phyloP scores from a whole-genome alignment of 2,888 invertebrate species.

The Autographa gamma region DNA sequence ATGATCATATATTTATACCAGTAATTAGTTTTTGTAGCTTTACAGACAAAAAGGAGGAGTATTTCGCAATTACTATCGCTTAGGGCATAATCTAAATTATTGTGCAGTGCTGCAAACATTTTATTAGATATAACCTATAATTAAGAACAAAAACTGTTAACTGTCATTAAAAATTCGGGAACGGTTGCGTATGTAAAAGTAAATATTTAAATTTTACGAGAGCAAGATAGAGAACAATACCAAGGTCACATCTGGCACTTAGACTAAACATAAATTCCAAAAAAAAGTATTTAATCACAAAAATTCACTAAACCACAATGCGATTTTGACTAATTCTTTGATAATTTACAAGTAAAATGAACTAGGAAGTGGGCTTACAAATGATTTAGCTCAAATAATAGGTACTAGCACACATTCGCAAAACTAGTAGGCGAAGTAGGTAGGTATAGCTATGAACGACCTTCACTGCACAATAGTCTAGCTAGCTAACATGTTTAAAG shows the following conservation, averaged over 20 bases:
- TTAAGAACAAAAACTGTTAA: background rate
- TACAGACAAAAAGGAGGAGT: slow-evolving; percentile 15
- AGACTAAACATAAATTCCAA: background rate
- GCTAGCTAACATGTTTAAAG: slow-evolving; percentile 73
- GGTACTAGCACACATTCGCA: slow-evolving; percentile 50
- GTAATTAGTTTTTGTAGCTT: slow-evolving; percentile 30
- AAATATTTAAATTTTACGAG: background rate
- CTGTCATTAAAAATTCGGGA: background rate
- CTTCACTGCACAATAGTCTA: slow-evolving; percentile 81
- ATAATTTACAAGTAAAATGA: slow-evolving; percentile 20
- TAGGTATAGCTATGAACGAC: slow-evolving; percentile 73
- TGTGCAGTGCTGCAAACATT: background rate
- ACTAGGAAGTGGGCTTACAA: slow-evolving; percentile 51
- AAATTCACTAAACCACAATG: background rate
- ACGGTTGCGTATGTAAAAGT: background rate
- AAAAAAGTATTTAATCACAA: background rate
- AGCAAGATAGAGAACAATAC: background rate
- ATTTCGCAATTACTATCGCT: slow-evolving; percentile 17
- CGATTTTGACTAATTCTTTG: background rate
- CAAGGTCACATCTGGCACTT: background rate
- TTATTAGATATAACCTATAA: background rate
- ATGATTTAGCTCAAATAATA: slow-evolving; percentile 50
- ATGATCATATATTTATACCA: slow-evolving; percentile 43
- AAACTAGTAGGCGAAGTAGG: slow-evolving; percentile 48
- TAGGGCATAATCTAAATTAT: background rate